Evolutionary conservation across 2,797 vertebrate genomes (phyloP).

Genomic region (Megalops cyprinoides): DNA sequence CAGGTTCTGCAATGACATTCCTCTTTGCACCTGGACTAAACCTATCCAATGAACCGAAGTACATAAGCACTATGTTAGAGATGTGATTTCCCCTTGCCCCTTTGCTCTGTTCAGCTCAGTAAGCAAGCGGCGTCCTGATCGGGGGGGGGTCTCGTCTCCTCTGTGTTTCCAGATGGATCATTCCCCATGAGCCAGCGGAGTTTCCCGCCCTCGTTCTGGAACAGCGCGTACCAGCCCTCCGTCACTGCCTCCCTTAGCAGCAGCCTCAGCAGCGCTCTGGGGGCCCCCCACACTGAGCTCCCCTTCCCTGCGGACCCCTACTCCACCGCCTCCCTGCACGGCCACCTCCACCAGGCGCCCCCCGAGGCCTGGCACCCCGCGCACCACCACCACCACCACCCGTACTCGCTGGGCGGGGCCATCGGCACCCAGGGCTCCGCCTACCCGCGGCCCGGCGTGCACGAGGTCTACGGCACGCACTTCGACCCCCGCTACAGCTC

Average conservation of each 20-base stretch:
- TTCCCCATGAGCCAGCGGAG: slow-evolving; percentile 96
- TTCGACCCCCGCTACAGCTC: slow-evolving; percentile 93
- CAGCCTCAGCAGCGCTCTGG: slow-evolving; percentile 76
- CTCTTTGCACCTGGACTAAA: too few relatives aligned
- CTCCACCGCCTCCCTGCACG: slow-evolving; percentile 82
- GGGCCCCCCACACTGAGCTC: slow-evolving; percentile 84
- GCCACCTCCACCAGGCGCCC: slow-evolving; percentile 90
- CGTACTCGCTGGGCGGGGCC: slow-evolving; percentile 81
- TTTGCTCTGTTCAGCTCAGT: not conserved
- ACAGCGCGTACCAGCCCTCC: slow-evolving; percentile 90
- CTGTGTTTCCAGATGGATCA: slow-evolving; percentile 73
- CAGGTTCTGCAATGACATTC: too few relatives aligned
- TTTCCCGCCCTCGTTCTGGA: slow-evolving; percentile 97
- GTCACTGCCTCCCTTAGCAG: slow-evolving; percentile 75
- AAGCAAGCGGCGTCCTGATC: not conserved
- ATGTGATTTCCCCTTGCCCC: not conserved
- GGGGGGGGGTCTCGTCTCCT: not conserved
- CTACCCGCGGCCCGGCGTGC: slow-evolving; percentile 83
- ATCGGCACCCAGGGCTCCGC: slow-evolving; percentile 81
- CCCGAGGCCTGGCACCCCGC: slow-evolving; percentile 90
- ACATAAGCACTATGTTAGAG: not conserved
- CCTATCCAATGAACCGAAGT: not conserved
- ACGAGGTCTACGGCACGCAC: slow-evolving; percentile 90
- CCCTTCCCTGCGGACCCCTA: slow-evolving; percentile 89
- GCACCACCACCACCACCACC: slow-evolving; percentile 88